Evolutionary conservation across 2,113 vertebrate species (phyloP).

Genomic region (Percina caprodes): DNA sequence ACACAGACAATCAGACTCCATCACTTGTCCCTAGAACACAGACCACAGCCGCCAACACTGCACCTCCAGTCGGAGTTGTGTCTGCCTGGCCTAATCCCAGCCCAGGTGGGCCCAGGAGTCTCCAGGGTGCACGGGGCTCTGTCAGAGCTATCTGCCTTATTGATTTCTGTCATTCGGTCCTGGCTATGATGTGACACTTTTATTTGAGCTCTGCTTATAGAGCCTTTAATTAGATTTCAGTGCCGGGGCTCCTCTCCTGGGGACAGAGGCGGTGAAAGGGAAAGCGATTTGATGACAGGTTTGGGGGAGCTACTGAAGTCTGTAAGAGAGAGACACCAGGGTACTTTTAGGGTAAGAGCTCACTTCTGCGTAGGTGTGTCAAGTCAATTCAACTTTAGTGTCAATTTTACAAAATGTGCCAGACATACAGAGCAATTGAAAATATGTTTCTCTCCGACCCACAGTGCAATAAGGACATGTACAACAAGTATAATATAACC

Average conservation of each 20-base stretch:
- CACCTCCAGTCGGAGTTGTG: conserved; percentile 20
- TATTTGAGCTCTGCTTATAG: conserved; percentile 68
- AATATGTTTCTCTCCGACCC: no score
- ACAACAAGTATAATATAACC: no score
- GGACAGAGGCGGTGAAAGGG: conserved; percentile 52
- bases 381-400: no score
- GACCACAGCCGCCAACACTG: not conserved
- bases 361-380: conserved; percentile 26
- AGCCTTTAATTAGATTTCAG: conserved; percentile 74
- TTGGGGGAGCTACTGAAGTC: conserved; percentile 1
- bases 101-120: conserved; percentile 40
- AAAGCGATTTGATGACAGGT: conserved; percentile 56
- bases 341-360: conserved; percentile 32
- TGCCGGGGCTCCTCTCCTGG: conserved; percentile 57
- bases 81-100: conserved; percentile 42
- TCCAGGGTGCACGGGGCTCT: conserved; percentile 55
- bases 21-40: not conserved
- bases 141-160: conserved; percentile 58
- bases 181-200: conserved; percentile 74
- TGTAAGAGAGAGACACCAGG: not conserved
- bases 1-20: conserved; percentile 11
- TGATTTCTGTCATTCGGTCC: conserved; percentile 72
- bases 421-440: no score
- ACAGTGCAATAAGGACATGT: no score
- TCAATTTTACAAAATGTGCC: no score